Conservation (phyloP, 2,797 vertebrate species). For the Hipposideros larvatus region DNA sequence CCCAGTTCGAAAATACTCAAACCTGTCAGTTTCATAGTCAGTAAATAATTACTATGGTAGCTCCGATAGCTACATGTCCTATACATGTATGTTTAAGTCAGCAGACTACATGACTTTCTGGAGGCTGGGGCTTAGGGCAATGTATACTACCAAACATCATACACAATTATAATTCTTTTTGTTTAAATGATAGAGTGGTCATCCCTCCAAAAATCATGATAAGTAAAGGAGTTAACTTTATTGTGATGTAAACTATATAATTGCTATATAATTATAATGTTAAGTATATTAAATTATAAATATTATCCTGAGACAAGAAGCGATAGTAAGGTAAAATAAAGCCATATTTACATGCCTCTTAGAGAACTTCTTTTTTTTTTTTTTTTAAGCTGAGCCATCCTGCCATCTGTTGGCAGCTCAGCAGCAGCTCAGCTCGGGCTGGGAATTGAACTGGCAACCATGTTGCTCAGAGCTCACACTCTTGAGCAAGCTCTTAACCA, state of each 20-base stretch:
- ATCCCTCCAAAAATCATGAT: neutral
- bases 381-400: no score
- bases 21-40: neutral
- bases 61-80: neutral
- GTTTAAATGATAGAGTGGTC: neutral
- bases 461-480: no score
- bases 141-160: neutral
- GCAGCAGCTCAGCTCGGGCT: no score
- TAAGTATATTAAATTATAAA: conserved; percentile 58
- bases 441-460: no score
- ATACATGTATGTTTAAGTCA: neutral
- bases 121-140: neutral
- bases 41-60: neutral
- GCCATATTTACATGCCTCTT: neutral
- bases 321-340: conserved; percentile 52
- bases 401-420: no score
- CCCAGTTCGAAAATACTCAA: neutral
- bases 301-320: conserved; percentile 36
- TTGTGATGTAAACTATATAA: neutral
- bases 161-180: neutral
- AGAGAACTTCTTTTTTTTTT: neutral
- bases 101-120: neutral
- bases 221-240: conserved; percentile 13
- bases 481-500: no score
- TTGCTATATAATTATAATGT: neutral